phyloP scores from a whole-genome alignment of 2,113 vertebrate genomes.

The Gnathonemus echidnorhynchus region DNA sequence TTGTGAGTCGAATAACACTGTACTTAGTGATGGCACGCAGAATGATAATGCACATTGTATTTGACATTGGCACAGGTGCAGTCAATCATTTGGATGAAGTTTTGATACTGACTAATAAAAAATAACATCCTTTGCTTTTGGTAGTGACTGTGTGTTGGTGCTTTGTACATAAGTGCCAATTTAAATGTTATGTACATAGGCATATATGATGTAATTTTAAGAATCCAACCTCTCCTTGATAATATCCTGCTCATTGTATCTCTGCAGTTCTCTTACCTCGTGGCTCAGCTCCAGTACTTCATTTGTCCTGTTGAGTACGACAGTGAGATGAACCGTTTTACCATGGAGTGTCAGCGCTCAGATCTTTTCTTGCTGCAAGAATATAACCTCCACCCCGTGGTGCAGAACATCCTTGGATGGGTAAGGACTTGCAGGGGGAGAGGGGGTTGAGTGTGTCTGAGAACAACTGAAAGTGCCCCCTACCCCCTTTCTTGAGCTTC shows the following conservation, averaged over 20 bases:
- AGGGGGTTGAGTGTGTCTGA: neutral
- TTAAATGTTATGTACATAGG: neutral
- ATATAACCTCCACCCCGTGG: slow-evolving; percentile 70
- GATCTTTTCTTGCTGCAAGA: slow-evolving; percentile 82
- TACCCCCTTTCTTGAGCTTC: neutral
- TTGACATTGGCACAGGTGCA: neutral
- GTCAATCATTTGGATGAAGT: neutral
- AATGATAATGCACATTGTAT: neutral
- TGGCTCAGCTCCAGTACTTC: slow-evolving; percentile 86
- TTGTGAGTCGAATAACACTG: slow-evolving; percentile 67
- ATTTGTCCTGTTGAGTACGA: slow-evolving; percentile 88
- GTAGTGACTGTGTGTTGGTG: neutral
- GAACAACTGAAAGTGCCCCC: neutral
- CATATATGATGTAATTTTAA: neutral
- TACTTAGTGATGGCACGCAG: neutral
- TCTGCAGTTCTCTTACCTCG: slow-evolving; percentile 76
- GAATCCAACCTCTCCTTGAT: neutral
- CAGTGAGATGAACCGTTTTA: slow-evolving; percentile 82
- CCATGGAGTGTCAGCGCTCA: slow-evolving; percentile 81
- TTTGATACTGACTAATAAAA: neutral
- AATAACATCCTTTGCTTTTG: neutral
- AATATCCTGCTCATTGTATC: slow-evolving; percentile 20
- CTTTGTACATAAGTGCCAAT: neutral
- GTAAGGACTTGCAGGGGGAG: slow-evolving; percentile 51
- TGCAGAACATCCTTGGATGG: slow-evolving; percentile 66